These are phyloP conservation scores for Drosophila nasuta DNA, from an alignment of 1,140 invertebrate species.

Conservation along the genomic window DNA sequence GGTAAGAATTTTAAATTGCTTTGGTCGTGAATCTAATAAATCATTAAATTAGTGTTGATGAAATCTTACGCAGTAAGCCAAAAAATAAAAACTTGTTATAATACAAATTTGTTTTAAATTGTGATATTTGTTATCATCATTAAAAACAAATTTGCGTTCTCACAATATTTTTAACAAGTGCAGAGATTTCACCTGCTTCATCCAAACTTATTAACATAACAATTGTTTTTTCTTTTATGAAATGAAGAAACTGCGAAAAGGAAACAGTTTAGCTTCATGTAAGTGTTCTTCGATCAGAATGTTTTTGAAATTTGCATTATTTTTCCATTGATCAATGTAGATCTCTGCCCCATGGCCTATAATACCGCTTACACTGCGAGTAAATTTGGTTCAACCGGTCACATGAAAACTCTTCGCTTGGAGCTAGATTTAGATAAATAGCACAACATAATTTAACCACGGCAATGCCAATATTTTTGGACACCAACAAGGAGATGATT, in stretches of 20 bases:
- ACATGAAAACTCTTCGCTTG: slow-evolving; percentile 88
- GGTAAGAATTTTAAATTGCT: too few species aligned
- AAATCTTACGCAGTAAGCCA: background rate
- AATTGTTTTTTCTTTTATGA: background rate
- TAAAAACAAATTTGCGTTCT: too few species aligned
- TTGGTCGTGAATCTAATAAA: too few species aligned
- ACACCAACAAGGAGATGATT: slow-evolving; percentile 45
- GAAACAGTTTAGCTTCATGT: slow-evolving; percentile 93
- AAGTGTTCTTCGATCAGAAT: background rate
- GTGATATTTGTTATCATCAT: too few species aligned
- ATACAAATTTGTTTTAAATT: too few species aligned
- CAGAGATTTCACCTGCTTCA: too few species aligned
- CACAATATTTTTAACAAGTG: too few species aligned
- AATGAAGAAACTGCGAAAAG: slow-evolving; percentile 93
- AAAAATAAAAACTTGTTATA: background rate
- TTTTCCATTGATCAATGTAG: slow-evolving; percentile 11
- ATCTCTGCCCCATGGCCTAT: slow-evolving; percentile 42
- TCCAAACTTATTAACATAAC: too few species aligned
- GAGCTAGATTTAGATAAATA: slow-evolving; percentile 52
- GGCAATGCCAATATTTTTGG: slow-evolving; percentile 53
- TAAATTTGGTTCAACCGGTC: slow-evolving; percentile 8
- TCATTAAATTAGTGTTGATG: too few species aligned
- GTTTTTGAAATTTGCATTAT: background rate
- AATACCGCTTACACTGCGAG: slow-evolving; percentile 87
- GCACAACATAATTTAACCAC: slow-evolving; percentile 54